Conservation (phyloP, 2,888 invertebrate species). For the Stegophylla sp. region DNA sequence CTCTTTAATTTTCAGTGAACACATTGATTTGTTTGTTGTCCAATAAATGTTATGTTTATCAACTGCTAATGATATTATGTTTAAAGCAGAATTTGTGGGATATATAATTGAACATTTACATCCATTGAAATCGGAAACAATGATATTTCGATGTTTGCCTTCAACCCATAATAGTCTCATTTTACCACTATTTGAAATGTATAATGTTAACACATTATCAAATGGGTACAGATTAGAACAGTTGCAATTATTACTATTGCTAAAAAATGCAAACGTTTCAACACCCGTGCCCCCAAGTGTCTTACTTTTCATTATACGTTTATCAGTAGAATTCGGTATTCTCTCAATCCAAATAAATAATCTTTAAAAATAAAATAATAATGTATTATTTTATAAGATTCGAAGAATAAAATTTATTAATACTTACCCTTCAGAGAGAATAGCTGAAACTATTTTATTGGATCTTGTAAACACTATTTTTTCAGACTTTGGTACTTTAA, state of each 20-base stretch:
- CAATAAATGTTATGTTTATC: conserved; percentile 78
- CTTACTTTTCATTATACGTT: conserved; percentile 71
- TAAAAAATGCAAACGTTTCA: conserved; percentile 68
- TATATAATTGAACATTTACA: conserved; percentile 70
- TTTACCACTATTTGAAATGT: conserved; percentile 51
- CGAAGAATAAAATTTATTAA: not conserved
- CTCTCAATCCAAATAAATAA: conserved; percentile 80
- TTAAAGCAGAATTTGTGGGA: conserved; percentile 64
- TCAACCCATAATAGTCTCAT: conserved; percentile 72
- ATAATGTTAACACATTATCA: conserved; percentile 43
- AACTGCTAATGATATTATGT: conserved; percentile 70
- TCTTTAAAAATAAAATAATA: conserved; percentile 64
- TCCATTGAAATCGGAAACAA: conserved; percentile 73
- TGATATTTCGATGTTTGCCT: conserved; percentile 70
- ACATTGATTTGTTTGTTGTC: conserved; percentile 65
- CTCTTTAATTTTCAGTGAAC: conserved; percentile 31
- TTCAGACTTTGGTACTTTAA: conserved; percentile 66
- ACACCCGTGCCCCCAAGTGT: conserved; percentile 70
- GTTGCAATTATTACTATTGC: conserved; percentile 56
- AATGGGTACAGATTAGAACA: conserved; percentile 44
- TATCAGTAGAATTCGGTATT: conserved; percentile 69
- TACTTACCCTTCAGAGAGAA: conserved; percentile 61
- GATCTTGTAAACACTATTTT: conserved; percentile 60
- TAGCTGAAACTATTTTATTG: conserved; percentile 60
- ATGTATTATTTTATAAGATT: conserved; percentile 8